Base-by-base conservation (phyloP, 1,140 invertebrate species). In the Bombus pyrosoma region DNA sequence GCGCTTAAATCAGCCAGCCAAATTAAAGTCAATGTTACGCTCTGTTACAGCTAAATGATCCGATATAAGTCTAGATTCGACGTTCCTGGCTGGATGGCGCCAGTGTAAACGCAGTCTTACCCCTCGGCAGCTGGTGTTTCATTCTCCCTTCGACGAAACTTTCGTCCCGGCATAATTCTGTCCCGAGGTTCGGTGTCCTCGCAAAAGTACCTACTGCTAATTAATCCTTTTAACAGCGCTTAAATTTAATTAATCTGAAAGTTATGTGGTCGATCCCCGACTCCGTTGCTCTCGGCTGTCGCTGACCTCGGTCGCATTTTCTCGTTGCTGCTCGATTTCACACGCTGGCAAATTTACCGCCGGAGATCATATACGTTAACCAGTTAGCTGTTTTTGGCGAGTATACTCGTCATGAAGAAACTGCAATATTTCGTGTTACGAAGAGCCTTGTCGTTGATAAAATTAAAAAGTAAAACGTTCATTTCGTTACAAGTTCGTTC, bases 241-340 rank as follows among this genome's bases (percentile, higher is more conserved):
- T 87, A 89, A 93, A 93, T 93, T 93, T 93, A 93, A 93, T 93
- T 93, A 93, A 93, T 93, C 90, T 89, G 83, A 93, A 93, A 93
- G 93, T 93, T 93, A 92, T 93, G 93, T 91, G 92, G 93, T 93
- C 86, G 89, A 89, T 85, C 81, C 73, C 78, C 28, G 41, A 69
- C 68, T 72, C 81, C 76, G 68, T 82, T 57, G 64, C 41, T 66
- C 13, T 13, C 13, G 12, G 12, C 13, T 15, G 47, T 53, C 78
- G 71, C 80, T 80, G 76, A 59, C 77, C 41, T 57, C 73, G 69
- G 68, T 39, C 72, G 90, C 82, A 81, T 86, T 87, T 82, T 86
- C 72, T 87, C 68, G 82, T 76, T 53, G n/a, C 34, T 47, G 43
- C 37, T 83, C 64, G 86, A 71, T 85, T 86, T 75, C 81, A 77